A percentile compares a stretch with the other conserved stretches of the same genome.
Conservation (phyloP, 2,888 invertebrate species). For the Cantharis nigra region DNA sequence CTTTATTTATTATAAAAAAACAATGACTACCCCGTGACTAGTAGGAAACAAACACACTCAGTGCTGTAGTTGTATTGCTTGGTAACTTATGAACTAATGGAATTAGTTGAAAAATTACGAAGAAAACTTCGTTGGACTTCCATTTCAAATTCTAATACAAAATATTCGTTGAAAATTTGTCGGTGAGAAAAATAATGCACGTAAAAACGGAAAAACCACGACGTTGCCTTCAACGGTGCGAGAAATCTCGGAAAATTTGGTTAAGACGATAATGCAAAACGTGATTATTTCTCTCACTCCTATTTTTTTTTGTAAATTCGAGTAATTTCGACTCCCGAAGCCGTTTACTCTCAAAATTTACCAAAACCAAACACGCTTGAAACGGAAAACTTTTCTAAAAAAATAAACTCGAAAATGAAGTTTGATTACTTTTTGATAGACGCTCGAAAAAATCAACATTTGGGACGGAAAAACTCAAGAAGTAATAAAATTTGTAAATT, state of each 20-base stretch:
- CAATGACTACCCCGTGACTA: slow-evolving; percentile 51
- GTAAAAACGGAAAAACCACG: background rate
- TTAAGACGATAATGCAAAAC: background rate
- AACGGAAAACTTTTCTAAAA: background rate
- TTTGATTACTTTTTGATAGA: background rate
- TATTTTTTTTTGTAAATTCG: background rate
- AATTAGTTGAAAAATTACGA: slow-evolving; percentile 2
- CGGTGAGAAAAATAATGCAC: background rate
- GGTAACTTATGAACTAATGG: slow-evolving; percentile 39
- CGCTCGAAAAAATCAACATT: background rate
- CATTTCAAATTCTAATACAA: background rate
- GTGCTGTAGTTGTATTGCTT: slow-evolving; percentile 45
- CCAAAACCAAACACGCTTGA: background rate
- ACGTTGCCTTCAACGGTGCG: too few relatives aligned
- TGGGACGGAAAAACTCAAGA: background rate
- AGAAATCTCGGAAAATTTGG: too few relatives aligned
- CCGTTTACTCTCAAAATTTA: background rate
- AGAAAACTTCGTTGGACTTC: background rate
- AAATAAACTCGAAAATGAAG: background rate
- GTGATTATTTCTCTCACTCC: background rate
- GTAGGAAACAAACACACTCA: slow-evolving; percentile 46
- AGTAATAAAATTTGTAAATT: background rate
- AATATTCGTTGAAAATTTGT: background rate
- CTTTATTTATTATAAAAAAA: slow-evolving; percentile 17
- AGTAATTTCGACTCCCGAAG: background rate